Conservation (phyloP, 2,113 vertebrate species). For the Carollia perspicillata region DNA sequence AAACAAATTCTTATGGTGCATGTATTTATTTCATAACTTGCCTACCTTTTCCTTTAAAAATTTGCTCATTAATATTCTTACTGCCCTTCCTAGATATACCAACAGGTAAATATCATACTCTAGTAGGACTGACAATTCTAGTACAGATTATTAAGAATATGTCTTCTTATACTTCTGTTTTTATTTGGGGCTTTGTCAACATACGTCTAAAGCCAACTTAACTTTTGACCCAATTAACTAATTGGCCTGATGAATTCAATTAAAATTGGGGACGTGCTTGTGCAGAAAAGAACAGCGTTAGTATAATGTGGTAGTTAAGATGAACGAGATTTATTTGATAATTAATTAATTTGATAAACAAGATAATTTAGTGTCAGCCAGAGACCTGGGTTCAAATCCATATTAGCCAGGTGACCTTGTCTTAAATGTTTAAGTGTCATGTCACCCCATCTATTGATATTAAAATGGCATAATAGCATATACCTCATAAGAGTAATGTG, state of each 20-base stretch:
- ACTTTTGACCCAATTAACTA: slow-evolving; percentile 70
- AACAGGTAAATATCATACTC: background rate
- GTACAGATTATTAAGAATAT: background rate
- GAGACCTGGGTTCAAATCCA: slow-evolving; percentile 49
- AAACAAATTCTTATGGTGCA: background rate
- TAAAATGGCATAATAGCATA: background rate
- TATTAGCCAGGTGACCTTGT: background rate
- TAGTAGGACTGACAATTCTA: background rate
- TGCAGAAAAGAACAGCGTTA: slow-evolving; percentile 50
- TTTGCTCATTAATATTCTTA: background rate
- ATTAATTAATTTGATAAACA: slow-evolving; percentile 64
- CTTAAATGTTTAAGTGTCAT: background rate
- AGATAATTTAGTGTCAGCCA: slow-evolving; percentile 44
- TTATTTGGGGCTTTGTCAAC: slow-evolving; percentile 26
- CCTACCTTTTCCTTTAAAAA: background rate
- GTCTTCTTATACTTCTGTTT: background rate
- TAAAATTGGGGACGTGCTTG: slow-evolving; percentile 48
- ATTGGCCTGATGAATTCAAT: slow-evolving; percentile 69
- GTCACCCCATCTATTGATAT: background rate
- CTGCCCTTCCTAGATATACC: slow-evolving; percentile 2
- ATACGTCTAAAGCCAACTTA: slow-evolving; percentile 41
- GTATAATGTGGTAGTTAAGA: slow-evolving; percentile 60
- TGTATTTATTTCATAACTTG: background rate
- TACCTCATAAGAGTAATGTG: background rate
- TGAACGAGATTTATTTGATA: slow-evolving; percentile 59